A percentile compares a stretch with the other conserved stretches of the same genome.
These are phyloP conservation scores for Cynoglossus semilaevis DNA, from an alignment of 2,113 vertebrate species.

Conservation along the genomic window DNA sequence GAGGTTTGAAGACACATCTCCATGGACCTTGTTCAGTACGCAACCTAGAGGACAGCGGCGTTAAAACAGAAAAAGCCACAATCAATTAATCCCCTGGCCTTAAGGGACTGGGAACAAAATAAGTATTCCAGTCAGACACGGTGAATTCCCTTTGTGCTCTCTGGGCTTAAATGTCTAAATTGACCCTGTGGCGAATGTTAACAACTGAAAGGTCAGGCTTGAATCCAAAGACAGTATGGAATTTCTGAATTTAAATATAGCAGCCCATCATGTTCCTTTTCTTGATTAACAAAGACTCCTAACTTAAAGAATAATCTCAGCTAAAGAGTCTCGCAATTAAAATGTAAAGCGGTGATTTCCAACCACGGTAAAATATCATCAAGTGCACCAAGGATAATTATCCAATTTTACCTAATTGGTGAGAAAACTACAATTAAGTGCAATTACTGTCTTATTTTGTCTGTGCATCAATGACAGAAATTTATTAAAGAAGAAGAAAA, in stretches of 20 bases:
- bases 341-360: too few species aligned
- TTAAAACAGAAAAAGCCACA: conserved; percentile 23
- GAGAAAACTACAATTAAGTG: too few species aligned
- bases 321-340: too few species aligned
- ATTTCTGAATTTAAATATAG: conserved; percentile 15
- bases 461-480: too few species aligned
- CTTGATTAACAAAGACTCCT: background rate
- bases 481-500: too few species aligned
- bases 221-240: background rate
- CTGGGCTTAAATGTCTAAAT: conserved; percentile 20
- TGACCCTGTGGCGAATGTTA: conserved; percentile 1
- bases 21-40: conserved; percentile 11
- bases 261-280: background rate
- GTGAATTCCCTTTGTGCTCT: conserved; percentile 17
- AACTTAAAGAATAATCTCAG: background rate
- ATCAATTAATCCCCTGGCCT: conserved; percentile 35
- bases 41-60: conserved; percentile 4
- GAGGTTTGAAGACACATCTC: conserved; percentile 20
- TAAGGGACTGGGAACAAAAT: conserved; percentile 12
- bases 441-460: too few species aligned
- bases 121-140: conserved; percentile 8
- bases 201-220: conserved; percentile 14
- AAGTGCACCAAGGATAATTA: too few species aligned
- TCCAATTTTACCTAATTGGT: too few species aligned
- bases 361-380: too few species aligned